phyloP scores from a whole-genome alignment of 2,797 vertebrate species.

The Sciurus vulgaris region DNA sequence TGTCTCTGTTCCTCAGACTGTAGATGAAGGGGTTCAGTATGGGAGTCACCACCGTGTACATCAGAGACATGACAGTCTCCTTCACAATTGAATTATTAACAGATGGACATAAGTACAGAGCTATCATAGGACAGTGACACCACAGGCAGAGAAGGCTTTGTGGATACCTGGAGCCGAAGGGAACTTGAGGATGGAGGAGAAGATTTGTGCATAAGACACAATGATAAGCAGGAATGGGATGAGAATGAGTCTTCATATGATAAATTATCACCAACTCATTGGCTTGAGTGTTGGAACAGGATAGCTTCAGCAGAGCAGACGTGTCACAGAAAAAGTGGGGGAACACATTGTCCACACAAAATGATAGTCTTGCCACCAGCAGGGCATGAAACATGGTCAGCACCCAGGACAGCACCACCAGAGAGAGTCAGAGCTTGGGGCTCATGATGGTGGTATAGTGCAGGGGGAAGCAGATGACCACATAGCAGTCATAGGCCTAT shows the following conservation, averaged over 20 bases:
- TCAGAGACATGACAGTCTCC: not conserved
- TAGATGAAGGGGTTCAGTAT: too few relatives aligned
- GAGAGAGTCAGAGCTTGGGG: conserved; percentile 55
- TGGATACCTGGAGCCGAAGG: not conserved
- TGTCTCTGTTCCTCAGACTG: too few relatives aligned
- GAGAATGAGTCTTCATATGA: conserved; percentile 59
- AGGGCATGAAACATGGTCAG: not conserved
- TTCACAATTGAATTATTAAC: not conserved
- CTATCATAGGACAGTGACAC: conserved; percentile 37
- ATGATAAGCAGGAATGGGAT: conserved; percentile 68
- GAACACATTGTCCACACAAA: conserved; percentile 58
- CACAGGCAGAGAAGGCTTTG: conserved; percentile 46
- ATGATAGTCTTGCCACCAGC: conserved; percentile 41
- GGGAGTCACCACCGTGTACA: not conserved
- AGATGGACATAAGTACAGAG: conserved; percentile 38
- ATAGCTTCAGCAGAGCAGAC: conserved; percentile 67
- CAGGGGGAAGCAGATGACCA: conserved; percentile 65
- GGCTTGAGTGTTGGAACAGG: conserved; percentile 56
- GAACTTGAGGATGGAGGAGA: conserved; percentile 65
- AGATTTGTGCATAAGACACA: conserved; percentile 44
- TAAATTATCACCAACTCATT: conserved; percentile 42
- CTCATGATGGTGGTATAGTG: conserved; percentile 84
- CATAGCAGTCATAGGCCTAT: too few relatives aligned
- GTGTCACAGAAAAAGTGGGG: conserved; percentile 78
- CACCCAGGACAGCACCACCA: conserved; percentile 30